These are phyloP conservation scores for Pluvianellus socialis DNA, from an alignment of 2,113 vertebrate species.

Conservation along the genomic window DNA sequence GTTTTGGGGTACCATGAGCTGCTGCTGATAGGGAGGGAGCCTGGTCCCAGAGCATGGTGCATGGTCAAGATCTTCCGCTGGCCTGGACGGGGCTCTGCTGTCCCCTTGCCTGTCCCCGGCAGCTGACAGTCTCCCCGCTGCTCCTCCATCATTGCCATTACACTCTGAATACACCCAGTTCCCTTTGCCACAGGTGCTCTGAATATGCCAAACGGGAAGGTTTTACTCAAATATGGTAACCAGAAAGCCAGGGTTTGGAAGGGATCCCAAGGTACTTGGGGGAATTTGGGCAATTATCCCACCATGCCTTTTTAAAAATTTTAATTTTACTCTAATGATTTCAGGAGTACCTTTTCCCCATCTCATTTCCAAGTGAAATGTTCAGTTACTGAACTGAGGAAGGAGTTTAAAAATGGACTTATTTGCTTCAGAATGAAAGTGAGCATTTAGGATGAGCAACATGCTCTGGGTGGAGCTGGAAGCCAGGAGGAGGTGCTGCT, in stretches of 20 bases:
- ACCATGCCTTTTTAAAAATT: neutral
- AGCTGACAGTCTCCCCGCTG: fast-evolving
- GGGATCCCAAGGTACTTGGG: neutral
- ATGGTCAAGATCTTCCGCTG: neutral
- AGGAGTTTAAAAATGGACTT: neutral
- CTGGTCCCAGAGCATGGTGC: neutral
- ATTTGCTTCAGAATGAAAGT: neutral
- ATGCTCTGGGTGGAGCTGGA: neutral
- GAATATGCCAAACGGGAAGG: neutral
- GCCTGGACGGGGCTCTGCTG: neutral
- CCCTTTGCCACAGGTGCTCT: neutral
- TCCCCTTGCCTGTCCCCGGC: neutral
- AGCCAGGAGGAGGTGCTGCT: neutral
- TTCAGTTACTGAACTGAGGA: neutral
- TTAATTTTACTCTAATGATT: conserved; percentile 28
- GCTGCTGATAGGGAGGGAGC: neutral
- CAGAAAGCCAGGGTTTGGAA: conserved; percentile 25
- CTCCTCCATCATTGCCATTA: fast-evolving
- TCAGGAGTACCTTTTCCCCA: conserved; percentile 3
- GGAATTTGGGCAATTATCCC: conserved; percentile 44
- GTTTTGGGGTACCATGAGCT: neutral
- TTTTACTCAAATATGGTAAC: conserved; percentile 25
- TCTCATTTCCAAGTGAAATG: conserved; percentile 39
- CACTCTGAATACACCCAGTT: neutral
- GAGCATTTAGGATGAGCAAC: neutral